Base-by-base conservation (phyloP, 1,140 invertebrate genomes). In the Glossosoma conforme region DNA sequence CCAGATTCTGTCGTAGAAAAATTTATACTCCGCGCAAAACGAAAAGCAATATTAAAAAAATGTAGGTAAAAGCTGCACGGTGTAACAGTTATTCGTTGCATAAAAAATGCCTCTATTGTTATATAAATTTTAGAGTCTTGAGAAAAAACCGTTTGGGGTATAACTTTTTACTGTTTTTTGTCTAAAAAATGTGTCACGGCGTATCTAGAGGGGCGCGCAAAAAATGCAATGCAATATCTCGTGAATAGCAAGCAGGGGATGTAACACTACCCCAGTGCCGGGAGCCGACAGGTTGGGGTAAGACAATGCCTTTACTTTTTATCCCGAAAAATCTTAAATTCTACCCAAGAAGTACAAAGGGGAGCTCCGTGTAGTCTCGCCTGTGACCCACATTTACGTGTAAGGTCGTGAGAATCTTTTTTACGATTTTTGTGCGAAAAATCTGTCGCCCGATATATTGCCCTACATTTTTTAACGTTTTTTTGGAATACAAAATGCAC, bases 231-330 rank as follows among this genome's bases (percentile, higher is more conserved):
- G 48, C 46, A 57, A 24, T 56, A 38, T 52, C 38, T 43, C 33
- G 40, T 57, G 55, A 57, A 57, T 57, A 48, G 41, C 46, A 53
- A 53, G 35, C 32, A 57, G 51, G 56, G 52, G 51, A 50, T 58
- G 56, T 58, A 58, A 58, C 56, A 58, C 56, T 58, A 58, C 56
- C 56, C 56, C 52, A 58, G 51, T 58, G 47, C 51, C 56, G 47
- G 46, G 36, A 25, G 11, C 33, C 36, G 36, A 47, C 56, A 58
- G 56, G 56, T 58, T 58, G 55, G 52, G 51, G 56, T 46, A 58
- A 58, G 56, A 58, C 56, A 58, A 58, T 52, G 36, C 33, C 21
- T 37, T 21, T 21, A 43, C 40, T 58, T 58, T 58, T 58, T 58
- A 46, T 43, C 24, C 38, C 32, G 47, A 45, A 37, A 51, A 58